These are phyloP conservation scores for Drosophila anomelani DNA, from an alignment of 2,888 invertebrate species.

Conservation along the genomic window DNA sequence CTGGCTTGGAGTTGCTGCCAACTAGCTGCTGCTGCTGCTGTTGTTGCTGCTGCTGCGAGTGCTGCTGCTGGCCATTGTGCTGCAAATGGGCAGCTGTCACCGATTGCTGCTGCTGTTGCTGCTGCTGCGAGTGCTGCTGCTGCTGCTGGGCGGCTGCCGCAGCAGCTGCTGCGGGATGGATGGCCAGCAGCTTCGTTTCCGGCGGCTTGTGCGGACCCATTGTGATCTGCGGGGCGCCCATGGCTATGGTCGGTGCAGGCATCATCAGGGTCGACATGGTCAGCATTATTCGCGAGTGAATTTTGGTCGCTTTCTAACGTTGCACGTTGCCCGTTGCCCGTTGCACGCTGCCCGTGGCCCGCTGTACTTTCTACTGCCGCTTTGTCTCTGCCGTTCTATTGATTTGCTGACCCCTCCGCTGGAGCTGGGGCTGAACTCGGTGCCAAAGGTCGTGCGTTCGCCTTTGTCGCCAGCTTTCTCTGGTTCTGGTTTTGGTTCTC, in stretches of 20 bases:
- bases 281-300: constrained; percentile 84
- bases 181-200: constrained; percentile 85
- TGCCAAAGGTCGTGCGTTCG: constrained; percentile 80
- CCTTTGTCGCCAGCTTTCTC: constrained; percentile 69
- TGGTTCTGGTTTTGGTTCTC: constrained; percentile 20
- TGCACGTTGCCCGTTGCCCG: constrained; percentile 11
- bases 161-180: constrained; percentile 83
- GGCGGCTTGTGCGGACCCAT: constrained; percentile 85
- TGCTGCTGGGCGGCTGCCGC: constrained; percentile 78
- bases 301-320: constrained; percentile 64
- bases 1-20: constrained; percentile 82
- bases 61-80: constrained; percentile 76
- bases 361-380: constrained; percentile 26
- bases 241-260: constrained; percentile 85
- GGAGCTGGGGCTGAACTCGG: constrained; percentile 68
- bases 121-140: constrained; percentile 66
- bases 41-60: constrained; percentile 70
- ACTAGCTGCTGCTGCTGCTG: constrained; percentile 73
- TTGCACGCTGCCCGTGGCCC: constrained; percentile 2
- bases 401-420: constrained; percentile 68
- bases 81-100: constrained; percentile 69
- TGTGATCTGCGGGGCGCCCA: constrained; percentile 84
- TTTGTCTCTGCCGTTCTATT: constrained; percentile 56
- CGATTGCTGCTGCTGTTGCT: constrained; percentile 75
- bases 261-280: constrained; percentile 85